Percentiles rank a stretch among this genome's conserved stretches.
Evolutionary conservation across 2,888 invertebrate species (phyloP).

Genomic region (Heteromyza rotundicornis): DNA sequence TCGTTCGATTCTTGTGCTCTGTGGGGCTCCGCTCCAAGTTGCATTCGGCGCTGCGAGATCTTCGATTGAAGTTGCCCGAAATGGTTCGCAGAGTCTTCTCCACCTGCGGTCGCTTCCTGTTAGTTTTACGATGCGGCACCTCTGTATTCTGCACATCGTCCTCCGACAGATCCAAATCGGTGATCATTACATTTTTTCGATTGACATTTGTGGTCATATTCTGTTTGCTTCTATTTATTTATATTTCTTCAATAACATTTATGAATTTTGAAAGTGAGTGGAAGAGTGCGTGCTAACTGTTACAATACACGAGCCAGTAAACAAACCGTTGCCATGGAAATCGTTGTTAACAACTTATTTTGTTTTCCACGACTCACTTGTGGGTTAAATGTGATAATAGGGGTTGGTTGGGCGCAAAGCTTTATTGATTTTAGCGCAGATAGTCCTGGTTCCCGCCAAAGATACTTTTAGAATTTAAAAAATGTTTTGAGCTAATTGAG

Average conservation of each 20-base stretch:
- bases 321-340: constrained; percentile 23
- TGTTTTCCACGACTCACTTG: too few species aligned
- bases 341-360: too few species aligned
- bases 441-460: too few species aligned
- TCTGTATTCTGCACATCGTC: constrained; percentile 19
- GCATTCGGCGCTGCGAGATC: constrained; percentile 54
- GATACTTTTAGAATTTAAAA: too few species aligned
- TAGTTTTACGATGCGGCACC: constrained; percentile 19
- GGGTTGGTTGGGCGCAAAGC: too few species aligned
- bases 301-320: constrained; percentile 11
- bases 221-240: constrained; percentile 23
- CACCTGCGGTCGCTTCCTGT: constrained; percentile 31
- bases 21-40: constrained; percentile 21
- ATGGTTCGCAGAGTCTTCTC: constrained; percentile 46
- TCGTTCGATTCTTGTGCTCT: constrained; percentile 27
- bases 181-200: constrained; percentile 41
- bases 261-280: constrained; percentile 14
- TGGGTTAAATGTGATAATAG: too few species aligned
- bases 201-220: constrained; percentile 28
- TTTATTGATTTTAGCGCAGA: too few species aligned
- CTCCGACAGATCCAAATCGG: constrained; percentile 55
- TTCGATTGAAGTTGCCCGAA: constrained; percentile 53
- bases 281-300: neutral
- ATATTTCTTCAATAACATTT: constrained; percentile 15
- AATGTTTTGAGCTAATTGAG: too few species aligned